These are phyloP conservation scores for Rotaria sp. DNA, from an alignment of 2,888 invertebrate genomes.

Conservation along the genomic window DNA sequence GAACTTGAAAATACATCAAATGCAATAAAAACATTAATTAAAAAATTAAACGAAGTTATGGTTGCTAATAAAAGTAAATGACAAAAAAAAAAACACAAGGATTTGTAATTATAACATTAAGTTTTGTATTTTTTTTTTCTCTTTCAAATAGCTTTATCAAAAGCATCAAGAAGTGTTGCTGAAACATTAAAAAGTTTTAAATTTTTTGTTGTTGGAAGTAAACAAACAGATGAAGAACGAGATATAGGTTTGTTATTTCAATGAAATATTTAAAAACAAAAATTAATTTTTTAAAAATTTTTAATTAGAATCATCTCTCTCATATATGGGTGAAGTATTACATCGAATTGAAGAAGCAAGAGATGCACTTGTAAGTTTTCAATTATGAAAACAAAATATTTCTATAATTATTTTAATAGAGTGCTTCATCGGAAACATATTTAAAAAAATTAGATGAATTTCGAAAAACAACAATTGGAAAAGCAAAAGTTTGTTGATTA, in stretches of 20 bases:
- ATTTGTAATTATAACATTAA: too few relatives aligned
- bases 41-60: slow-evolving; percentile 90
- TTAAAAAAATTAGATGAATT: slow-evolving; percentile 68
- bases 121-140: too few relatives aligned
- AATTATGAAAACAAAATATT: background rate
- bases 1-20: slow-evolving; percentile 92
- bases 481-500: slow-evolving; percentile 68
- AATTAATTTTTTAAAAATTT: slow-evolving; percentile 41
- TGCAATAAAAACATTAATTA: slow-evolving; percentile 88
- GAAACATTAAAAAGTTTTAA: slow-evolving; percentile 82
- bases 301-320: background rate
- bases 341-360: slow-evolving; percentile 26
- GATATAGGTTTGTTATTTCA: slow-evolving; percentile 62
- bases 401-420: background rate
- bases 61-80: slow-evolving; percentile 76
- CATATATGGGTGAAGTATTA: slow-evolving; percentile 21
- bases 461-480: slow-evolving; percentile 85
- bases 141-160: slow-evolving; percentile 68
- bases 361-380: background rate
- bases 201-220: slow-evolving; percentile 90
- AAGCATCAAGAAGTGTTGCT: slow-evolving; percentile 83
- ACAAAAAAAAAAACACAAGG: too few relatives aligned
- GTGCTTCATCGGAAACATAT: slow-evolving; percentile 29
- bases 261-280: too few relatives aligned
- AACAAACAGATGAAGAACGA: slow-evolving; percentile 84